Percentiles rank a stretch among this genome's conserved stretches.
Evolutionary conservation across 2,797 vertebrate genomes (phyloP).

Genomic region (Acipenser transmontanus): DNA sequence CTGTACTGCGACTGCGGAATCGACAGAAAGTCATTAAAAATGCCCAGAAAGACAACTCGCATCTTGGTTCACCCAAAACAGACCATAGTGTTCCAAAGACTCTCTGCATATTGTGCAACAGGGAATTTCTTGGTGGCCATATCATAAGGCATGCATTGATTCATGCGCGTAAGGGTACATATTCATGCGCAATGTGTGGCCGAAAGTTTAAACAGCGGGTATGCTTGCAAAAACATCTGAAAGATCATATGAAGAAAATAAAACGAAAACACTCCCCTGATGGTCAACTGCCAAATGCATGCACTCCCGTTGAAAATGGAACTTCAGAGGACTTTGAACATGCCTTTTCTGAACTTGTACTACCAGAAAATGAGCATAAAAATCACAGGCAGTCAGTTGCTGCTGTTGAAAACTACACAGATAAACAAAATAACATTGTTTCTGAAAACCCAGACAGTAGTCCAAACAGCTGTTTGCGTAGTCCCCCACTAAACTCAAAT

Average conservation of each 20-base stretch:
- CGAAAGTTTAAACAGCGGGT: constrained; percentile 73
- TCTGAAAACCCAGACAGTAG: constrained; percentile 43
- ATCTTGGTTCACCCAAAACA: constrained; percentile 34
- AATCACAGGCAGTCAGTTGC: constrained; percentile 21
- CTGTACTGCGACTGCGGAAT: too few relatives aligned
- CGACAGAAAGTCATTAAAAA: constrained; percentile 4
- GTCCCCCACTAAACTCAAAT: constrained; percentile 36
- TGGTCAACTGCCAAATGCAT: constrained; percentile 40
- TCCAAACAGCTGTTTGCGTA: constrained; percentile 48
- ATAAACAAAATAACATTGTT: constrained; percentile 35
- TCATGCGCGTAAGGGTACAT: constrained; percentile 83
- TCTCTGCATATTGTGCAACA: constrained; percentile 80
- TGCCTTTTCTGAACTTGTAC: constrained; percentile 20
- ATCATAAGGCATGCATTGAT: constrained; percentile 85
- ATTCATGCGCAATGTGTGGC: constrained; percentile 88
- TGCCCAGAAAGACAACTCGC: constrained; percentile 42
- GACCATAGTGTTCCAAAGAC: constrained; percentile 66
- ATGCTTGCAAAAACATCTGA: constrained; percentile 85
- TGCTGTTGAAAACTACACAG: constrained; percentile 43
- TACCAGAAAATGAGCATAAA: constrained; percentile 31
- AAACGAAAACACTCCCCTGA: constrained; percentile 54
- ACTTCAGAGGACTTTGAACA: constrained; percentile 41
- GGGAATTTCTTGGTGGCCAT: constrained; percentile 73
- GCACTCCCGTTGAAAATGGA: constrained; percentile 52
- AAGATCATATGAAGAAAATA: constrained; percentile 84